A percentile compares a stretch with the other conserved stretches of the same genome.
Evolutionary conservation across 2,888 invertebrate genomes (phyloP).

Genomic region (Leucoma salicis): DNA sequence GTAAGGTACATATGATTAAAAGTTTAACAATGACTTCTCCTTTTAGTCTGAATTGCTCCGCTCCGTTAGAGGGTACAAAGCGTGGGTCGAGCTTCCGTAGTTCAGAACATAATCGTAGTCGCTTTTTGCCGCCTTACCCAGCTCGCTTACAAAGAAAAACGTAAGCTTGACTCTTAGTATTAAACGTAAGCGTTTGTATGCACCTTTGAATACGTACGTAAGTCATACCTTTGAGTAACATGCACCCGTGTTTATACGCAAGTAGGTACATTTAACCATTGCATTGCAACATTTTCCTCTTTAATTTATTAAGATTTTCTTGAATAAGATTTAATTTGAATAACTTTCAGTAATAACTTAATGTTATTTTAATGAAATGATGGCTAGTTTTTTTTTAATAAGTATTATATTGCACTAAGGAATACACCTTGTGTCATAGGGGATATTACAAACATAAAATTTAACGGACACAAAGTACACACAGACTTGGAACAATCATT

Average conservation of each 20-base stretch:
- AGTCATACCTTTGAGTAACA: conserved; percentile 5
- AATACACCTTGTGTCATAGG: no score
- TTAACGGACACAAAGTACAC: no score
- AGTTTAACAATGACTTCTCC: conserved; percentile 38
- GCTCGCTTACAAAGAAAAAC: conserved; percentile 41
- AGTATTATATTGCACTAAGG: no score
- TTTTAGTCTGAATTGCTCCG: conserved; percentile 41
- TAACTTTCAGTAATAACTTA: no score
- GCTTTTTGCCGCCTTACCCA: conserved; percentile 39
- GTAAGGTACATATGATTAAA: conserved; percentile 28
- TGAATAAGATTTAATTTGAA: conserved; percentile 11
- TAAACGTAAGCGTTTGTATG: conserved; percentile 34
- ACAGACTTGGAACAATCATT: no score
- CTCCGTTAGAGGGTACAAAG: conserved; percentile 43
- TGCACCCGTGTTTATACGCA: conserved; percentile 10
- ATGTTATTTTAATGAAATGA: no score
- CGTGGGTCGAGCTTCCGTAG: conserved; percentile 42
- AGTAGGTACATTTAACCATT: background rate
- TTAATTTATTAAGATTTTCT: conserved; percentile 9
- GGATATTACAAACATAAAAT: no score
- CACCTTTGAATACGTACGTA: conserved; percentile 21
- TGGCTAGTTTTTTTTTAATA: no score
- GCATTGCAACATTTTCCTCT: conserved; percentile 2
- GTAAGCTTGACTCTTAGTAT: conserved; percentile 29
- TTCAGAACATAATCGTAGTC: conserved; percentile 42